Evolutionary conservation across 2,113 vertebrate genomes (phyloP), one percentile per base, ranked within the genome.

Genomic region (Pelecanus crispus): DNA sequence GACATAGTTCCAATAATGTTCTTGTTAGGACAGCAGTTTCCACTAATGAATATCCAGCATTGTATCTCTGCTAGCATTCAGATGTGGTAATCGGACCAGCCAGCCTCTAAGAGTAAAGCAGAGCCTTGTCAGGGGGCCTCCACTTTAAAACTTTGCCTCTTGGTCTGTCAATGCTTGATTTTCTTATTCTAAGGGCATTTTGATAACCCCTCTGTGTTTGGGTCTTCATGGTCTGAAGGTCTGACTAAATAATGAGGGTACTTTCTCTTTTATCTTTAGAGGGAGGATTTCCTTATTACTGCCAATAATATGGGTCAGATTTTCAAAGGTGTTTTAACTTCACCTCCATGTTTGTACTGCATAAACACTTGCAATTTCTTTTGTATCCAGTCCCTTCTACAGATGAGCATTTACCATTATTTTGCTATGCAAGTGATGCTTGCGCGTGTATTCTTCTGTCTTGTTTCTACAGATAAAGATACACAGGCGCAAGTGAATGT

Each of bases 241-340:
- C 77, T 95, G 93, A 96, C 90, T 97, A 83, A 95, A 95, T 95
- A 96, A 96, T 96, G 94, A 97, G 94, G 66, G 42, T 72, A 86
- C 67, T 94, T 95, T 97, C 85, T 68, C 96, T 97, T 97, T 97
- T 77, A 95, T 95, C 92, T 95, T 86, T 96, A 92, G 94, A 95
- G 81, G 81, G 84, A 94, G 89, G 95, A 95, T 97, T 96, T 94
- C 85, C 94, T 94, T 95, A 95, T 97, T 96, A 96, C 84, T 91
- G 67, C 63, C 3, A 3, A 95, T 96, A 97, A 94, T 92, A 86
- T 12, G 71, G 91, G 94, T 95, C 92, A 94, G 84, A 63, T 83
- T 96, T 97, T 97, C 95, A 97, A 97, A 97, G 78, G 38, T 91
- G 74, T 95, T 94, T 83, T 87, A 94, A 82, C 78, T 92, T 95